These are phyloP conservation scores for Lordiphosa clarofinis DNA, from an alignment of 1,140 invertebrate genomes.

Conservation along the genomic window DNA sequence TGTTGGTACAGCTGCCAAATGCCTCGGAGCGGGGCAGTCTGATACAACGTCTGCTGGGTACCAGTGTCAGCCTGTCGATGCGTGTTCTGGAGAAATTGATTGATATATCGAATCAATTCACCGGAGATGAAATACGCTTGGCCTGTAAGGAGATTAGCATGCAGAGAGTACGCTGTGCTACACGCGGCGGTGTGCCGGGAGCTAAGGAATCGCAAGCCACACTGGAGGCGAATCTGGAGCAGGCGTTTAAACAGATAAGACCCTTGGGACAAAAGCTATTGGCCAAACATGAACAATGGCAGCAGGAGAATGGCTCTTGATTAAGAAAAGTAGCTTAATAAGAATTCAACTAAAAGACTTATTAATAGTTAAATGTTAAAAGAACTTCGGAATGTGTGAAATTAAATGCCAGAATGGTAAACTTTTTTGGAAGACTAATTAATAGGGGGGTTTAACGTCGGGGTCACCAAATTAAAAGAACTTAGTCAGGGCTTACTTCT, in stretches of 20 bases:
- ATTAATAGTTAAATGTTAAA: constrained; percentile 1
- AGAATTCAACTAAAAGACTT: background rate
- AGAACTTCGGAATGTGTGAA: background rate
- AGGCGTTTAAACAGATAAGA: constrained; percentile 58
- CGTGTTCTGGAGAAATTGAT: constrained; percentile 82
- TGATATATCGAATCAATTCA: constrained; percentile 86
- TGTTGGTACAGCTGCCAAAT: constrained; percentile 89
- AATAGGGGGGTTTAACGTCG: no score
- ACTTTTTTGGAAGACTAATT: no score
- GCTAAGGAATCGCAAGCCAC: constrained; percentile 19
- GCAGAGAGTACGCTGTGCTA: constrained; percentile 80
- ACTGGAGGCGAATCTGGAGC: constrained; percentile 42
- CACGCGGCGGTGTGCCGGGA: constrained; percentile 2
- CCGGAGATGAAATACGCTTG: constrained; percentile 91
- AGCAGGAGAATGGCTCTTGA: constrained; percentile 66
- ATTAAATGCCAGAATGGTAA: no score
- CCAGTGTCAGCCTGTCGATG: constrained; percentile 58
- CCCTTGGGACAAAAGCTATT: constrained; percentile 60
- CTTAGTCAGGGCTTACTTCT: no score
- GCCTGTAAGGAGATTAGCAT: constrained; percentile 93
- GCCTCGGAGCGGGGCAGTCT: constrained; percentile 84
- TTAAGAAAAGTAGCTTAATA: no score
- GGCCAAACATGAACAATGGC: constrained; percentile 64
- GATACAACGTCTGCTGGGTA: constrained; percentile 83
- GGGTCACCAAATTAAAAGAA: no score